Percentiles rank a stretch among this genome's conserved stretches.
These are phyloP conservation scores for Cotesia glomerata DNA, from an alignment of 1,140 invertebrate genomes.

Conservation along the genomic window DNA sequence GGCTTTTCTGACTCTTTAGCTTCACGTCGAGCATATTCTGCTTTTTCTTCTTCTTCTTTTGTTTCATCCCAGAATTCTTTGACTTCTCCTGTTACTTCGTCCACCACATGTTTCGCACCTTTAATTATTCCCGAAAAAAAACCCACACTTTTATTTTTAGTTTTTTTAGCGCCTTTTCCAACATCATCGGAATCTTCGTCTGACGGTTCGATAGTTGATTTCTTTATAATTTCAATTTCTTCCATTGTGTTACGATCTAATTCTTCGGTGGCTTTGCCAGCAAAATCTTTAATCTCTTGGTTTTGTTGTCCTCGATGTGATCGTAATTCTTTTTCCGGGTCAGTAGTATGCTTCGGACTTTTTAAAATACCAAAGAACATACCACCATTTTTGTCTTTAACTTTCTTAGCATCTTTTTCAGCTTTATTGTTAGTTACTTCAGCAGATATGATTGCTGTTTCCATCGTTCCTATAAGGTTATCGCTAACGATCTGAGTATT, in stretches of 20 bases:
- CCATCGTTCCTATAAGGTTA: slow-evolving; percentile 10
- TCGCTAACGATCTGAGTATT: slow-evolving; percentile 30
- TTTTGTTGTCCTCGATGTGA: slow-evolving; percentile 27
- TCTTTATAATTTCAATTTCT: background rate
- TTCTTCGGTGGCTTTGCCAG: background rate
- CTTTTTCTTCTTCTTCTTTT: slow-evolving; percentile 25
- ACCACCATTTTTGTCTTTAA: slow-evolving; percentile 28
- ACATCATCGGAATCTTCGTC: background rate
- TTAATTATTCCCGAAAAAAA: slow-evolving; percentile 42
- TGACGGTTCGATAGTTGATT: slow-evolving; percentile 42
- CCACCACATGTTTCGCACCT: slow-evolving; percentile 35
- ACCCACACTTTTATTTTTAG: slow-evolving; percentile 33
- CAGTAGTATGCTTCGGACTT: slow-evolving; percentile 45
- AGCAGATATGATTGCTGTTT: slow-evolving; percentile 31
- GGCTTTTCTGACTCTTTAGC: slow-evolving; percentile 7
- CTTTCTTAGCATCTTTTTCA: slow-evolving; percentile 39
- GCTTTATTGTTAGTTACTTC: slow-evolving; percentile 31
- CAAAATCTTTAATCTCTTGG: background rate
- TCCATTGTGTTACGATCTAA: slow-evolving; percentile 12
- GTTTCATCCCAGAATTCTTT: slow-evolving; percentile 30
- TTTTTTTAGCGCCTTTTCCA: slow-evolving; percentile 11
- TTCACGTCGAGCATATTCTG: slow-evolving; percentile 15
- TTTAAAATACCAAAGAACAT: slow-evolving; percentile 37
- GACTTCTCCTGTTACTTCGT: slow-evolving; percentile 41
- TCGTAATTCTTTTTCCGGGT: slow-evolving; percentile 45